phyloP scores from a whole-genome alignment of 1,140 invertebrate species.

The Drosophila repletoides region DNA sequence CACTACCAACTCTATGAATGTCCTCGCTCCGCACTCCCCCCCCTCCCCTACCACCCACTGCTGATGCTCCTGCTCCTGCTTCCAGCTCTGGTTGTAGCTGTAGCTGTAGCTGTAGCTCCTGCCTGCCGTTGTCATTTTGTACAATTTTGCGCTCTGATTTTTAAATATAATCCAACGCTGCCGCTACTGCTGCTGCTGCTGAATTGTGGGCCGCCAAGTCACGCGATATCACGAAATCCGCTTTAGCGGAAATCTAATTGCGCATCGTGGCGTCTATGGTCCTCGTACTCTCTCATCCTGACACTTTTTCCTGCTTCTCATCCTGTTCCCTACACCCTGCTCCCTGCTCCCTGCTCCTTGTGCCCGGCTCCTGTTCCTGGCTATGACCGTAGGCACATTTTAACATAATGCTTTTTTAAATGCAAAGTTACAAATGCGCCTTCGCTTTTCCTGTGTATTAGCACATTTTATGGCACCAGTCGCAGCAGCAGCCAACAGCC shows the following conservation, averaged over 20 bases:
- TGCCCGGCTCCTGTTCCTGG: constrained; percentile 8
- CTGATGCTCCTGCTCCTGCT: neutral
- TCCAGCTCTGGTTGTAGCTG: neutral
- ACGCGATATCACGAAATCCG: constrained; percentile 79
- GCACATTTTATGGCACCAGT: constrained; percentile 73
- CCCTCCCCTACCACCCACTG: neutral
- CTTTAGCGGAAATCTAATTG: constrained; percentile 81
- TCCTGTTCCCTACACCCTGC: neutral
- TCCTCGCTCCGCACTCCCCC: neutral
- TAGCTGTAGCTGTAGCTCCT: neutral
- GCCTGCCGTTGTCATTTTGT: constrained; percentile 74
- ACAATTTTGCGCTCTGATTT: constrained; percentile 81
- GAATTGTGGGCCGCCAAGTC: constrained; percentile 69
- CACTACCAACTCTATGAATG: constrained; percentile 33
- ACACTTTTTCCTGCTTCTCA: neutral
- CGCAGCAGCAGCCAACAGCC: constrained; percentile 30
- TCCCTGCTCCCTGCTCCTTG: neutral
- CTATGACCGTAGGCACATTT: constrained; percentile 76
- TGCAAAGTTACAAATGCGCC: constrained; percentile 77
- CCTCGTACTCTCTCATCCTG: neutral
- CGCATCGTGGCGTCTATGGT: constrained; percentile 62
- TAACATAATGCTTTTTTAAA: constrained; percentile 81
- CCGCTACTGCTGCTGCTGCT: constrained; percentile 26
- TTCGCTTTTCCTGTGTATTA: constrained; percentile 60
- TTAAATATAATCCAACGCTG: constrained; percentile 77